Percentiles rank a stretch among this genome's conserved stretches.
Conservation (phyloP, 1,140 invertebrate genomes). For the Drosophila pseudoananassae region DNA sequence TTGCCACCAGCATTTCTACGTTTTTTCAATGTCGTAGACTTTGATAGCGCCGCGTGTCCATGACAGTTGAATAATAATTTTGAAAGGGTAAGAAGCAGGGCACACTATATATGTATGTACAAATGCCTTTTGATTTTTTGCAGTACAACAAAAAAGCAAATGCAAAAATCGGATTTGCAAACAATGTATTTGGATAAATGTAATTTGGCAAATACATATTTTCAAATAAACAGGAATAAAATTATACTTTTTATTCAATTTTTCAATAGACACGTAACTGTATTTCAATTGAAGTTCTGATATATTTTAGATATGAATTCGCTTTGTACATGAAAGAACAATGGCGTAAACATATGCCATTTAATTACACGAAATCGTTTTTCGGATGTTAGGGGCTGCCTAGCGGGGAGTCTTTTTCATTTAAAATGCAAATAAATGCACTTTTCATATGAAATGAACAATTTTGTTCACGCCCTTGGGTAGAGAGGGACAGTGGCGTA, state of each 20-base stretch:
- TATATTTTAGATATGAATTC: constrained; percentile 20
- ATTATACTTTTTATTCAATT: constrained; percentile 28
- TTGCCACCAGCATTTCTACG: constrained; percentile 10
- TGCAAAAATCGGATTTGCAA: neutral
- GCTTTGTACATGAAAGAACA: constrained; percentile 32
- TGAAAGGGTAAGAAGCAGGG: neutral
- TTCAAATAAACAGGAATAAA: constrained; percentile 37
- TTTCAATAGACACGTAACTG: constrained; percentile 14
- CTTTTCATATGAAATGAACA: constrained; percentile 54
- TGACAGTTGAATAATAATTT: constrained; percentile 69
- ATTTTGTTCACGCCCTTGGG: constrained; percentile 19
- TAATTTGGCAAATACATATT: constrained; percentile 20
- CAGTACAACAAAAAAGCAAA: neutral
- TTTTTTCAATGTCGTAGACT: constrained; percentile 63
- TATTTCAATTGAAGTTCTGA: constrained; percentile 6
- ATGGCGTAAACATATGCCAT: constrained; percentile 44
- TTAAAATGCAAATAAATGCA: constrained; percentile 47
- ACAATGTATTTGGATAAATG: constrained; percentile 19
- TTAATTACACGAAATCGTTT: constrained; percentile 52
- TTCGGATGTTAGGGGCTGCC: constrained; percentile 12
- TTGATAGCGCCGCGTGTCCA: constrained; percentile 39
- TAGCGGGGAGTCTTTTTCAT: constrained; percentile 11
- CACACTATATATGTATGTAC: neutral
- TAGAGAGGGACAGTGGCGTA: constrained; percentile 11
- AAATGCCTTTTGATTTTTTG: constrained; percentile 7